phyloP scores from a whole-genome alignment of 2,797 vertebrate species.

The Molossus alvarezi region DNA sequence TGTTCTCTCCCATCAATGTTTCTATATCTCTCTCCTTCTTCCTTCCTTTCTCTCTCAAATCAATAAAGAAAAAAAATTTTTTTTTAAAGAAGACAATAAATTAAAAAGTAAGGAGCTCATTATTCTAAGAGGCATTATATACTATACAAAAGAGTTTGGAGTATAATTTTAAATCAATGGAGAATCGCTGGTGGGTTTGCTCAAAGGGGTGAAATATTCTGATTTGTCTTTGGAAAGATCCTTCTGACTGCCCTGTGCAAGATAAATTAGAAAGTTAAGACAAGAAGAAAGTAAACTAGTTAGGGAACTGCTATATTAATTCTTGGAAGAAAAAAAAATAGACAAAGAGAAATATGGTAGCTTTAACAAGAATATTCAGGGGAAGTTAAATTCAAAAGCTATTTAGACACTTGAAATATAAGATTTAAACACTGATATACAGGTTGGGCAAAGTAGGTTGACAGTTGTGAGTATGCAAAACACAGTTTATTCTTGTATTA shows the following conservation, averaged over 20 bases:
- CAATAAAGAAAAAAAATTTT: too few species aligned
- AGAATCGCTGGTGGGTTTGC: not conserved
- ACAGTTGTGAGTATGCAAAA: not conserved
- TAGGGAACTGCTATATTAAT: not conserved
- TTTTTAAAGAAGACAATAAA: not conserved
- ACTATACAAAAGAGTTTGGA: slow-evolving; percentile 6
- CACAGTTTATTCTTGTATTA: not conserved
- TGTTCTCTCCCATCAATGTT: too few species aligned
- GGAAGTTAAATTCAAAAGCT: slow-evolving; percentile 25
- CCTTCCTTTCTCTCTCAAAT: too few species aligned
- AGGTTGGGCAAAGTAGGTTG: not conserved
- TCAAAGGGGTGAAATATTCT: slow-evolving; percentile 35
- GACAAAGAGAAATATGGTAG: not conserved
- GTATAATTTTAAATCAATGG: not conserved
- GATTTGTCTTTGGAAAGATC: slow-evolving; percentile 50
- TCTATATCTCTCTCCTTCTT: too few species aligned
- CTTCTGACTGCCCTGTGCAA: not conserved
- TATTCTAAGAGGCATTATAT: not conserved
- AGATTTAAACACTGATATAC: slow-evolving; percentile 20
- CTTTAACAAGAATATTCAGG: slow-evolving; percentile 13
- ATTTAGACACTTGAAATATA: not conserved
- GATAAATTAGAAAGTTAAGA: slow-evolving; percentile 55
- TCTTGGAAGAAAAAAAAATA: not conserved
- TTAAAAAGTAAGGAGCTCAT: slow-evolving; percentile 23
- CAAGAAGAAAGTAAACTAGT: slow-evolving; percentile 33